Evolutionary conservation across 2,113 vertebrate genomes (phyloP).

Genomic region (Naja naja): DNA sequence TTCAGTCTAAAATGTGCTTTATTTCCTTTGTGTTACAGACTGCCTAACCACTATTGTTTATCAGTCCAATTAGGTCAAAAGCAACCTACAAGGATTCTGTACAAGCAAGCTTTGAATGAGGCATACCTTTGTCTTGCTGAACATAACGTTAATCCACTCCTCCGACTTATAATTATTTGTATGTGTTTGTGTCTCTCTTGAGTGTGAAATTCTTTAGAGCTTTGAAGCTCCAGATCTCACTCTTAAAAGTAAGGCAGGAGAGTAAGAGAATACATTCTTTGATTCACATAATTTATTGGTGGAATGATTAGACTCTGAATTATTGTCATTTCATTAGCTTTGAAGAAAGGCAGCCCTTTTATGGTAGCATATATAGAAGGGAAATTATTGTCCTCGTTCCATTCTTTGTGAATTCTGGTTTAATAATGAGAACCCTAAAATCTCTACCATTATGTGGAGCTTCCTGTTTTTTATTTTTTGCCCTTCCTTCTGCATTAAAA

Average conservation of each 20-base stretch:
- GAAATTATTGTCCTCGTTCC: background rate
- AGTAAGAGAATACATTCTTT: background rate
- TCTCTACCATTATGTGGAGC: background rate
- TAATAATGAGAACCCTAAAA: background rate
- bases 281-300: background rate
- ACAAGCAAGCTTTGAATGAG: background rate
- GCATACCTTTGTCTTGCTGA: slow-evolving; percentile 3
- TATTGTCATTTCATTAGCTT: slow-evolving; percentile 13
- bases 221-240: background rate
- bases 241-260: background rate
- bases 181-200: background rate
- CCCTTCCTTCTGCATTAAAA: background rate
- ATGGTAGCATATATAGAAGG: background rate
- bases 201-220: background rate
- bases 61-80: slow-evolving; percentile 40
- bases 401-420: background rate
- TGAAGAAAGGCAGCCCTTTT: background rate
- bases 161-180: slow-evolving; percentile 21
- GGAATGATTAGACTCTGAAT: background rate
- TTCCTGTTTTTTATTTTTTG: background rate
- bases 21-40: slow-evolving; percentile 24
- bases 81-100: slow-evolving; percentile 7
- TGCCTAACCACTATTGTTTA: slow-evolving; percentile 12
- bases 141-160: background rate
- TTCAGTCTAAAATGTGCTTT: background rate